Conservation (phyloP, 2,888 invertebrate genomes). For the Cephus nigrinus region DNA sequence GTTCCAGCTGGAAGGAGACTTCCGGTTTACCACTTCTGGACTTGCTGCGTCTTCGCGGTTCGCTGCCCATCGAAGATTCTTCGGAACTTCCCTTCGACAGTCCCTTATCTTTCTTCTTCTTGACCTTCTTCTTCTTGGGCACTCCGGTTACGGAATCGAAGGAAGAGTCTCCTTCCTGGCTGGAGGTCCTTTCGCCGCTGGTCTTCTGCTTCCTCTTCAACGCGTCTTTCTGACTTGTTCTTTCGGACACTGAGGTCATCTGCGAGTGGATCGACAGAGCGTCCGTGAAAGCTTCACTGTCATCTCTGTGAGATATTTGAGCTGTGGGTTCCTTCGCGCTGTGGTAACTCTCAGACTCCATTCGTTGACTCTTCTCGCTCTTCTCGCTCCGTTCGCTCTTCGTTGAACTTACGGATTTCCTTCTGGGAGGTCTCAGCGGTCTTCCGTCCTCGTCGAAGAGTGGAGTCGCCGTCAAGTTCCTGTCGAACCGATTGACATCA, state of each 20-base stretch:
- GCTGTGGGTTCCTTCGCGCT: constrained; percentile 54
- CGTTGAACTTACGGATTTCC: constrained; percentile 72
- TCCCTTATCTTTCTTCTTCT: constrained; percentile 43
- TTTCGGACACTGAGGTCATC: constrained; percentile 64
- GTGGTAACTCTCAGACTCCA: constrained; percentile 60
- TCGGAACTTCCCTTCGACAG: constrained; percentile 41
- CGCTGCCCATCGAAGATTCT: constrained; percentile 39
- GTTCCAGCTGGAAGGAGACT: constrained; percentile 8
- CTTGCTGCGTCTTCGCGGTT: constrained; percentile 23
- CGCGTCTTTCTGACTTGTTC: constrained; percentile 56
- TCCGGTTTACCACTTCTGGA: constrained; percentile 8
- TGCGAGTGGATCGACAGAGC: constrained; percentile 54
- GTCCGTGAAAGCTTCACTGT: constrained; percentile 61
- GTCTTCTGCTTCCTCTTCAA: constrained; percentile 35
- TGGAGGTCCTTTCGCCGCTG: constrained; percentile 67
- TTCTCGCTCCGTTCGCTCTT: constrained; percentile 62
- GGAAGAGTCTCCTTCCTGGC: constrained; percentile 60
- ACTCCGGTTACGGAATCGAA: constrained; percentile 48
- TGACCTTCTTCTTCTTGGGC: constrained; percentile 46
- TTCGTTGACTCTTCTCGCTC: constrained; percentile 49
- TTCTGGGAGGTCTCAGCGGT: constrained; percentile 73
- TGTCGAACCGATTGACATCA: constrained; percentile 24
- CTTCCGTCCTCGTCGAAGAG: constrained; percentile 70
- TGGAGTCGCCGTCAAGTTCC: constrained; percentile 46
- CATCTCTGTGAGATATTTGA: constrained; percentile 44